Evolutionary conservation across 2,797 vertebrate species (phyloP).

Genomic region (Corythornis leucogaster): DNA sequence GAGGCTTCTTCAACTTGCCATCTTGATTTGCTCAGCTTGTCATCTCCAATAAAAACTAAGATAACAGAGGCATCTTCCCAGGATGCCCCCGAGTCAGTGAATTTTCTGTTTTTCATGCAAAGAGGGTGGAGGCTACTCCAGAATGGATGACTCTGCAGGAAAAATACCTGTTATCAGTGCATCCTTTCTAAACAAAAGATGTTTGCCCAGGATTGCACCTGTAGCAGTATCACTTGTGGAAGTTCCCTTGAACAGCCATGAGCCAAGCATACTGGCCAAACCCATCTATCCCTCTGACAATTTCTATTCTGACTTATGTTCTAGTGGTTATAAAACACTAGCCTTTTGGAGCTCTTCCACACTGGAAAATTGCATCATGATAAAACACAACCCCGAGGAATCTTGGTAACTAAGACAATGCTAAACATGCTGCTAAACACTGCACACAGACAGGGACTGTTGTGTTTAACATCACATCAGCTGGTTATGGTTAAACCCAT

Average conservation of each 20-base stretch:
- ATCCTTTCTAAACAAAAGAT: neutral
- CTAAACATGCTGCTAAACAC: conserved; percentile 62
- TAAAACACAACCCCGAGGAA: conserved; percentile 49
- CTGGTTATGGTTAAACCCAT: conserved; percentile 63
- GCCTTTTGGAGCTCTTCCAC: conserved; percentile 38
- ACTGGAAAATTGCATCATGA: conserved; percentile 62
- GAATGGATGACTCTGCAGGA: neutral
- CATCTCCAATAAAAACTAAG: neutral
- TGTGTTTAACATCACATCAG: conserved; percentile 60
- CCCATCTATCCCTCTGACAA: neutral
- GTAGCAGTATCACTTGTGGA: neutral
- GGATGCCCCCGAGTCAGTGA: neutral
- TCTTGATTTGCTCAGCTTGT: neutral
- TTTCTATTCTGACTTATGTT: neutral
- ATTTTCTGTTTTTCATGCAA: neutral
- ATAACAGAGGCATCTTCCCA: neutral
- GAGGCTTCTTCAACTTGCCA: neutral
- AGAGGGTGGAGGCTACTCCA: neutral
- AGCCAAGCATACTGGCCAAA: neutral
- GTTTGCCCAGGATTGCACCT: neutral
- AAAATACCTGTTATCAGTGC: neutral
- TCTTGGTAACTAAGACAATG: conserved; percentile 66
- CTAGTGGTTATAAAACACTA: conserved; percentile 35
- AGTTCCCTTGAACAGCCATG: neutral
- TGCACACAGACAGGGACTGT: conserved; percentile 36